Percentiles rank a stretch among this genome's conserved stretches.
Evolutionary conservation across 2,888 invertebrate species (phyloP).

Genomic region (Polymixis flavicincta): DNA sequence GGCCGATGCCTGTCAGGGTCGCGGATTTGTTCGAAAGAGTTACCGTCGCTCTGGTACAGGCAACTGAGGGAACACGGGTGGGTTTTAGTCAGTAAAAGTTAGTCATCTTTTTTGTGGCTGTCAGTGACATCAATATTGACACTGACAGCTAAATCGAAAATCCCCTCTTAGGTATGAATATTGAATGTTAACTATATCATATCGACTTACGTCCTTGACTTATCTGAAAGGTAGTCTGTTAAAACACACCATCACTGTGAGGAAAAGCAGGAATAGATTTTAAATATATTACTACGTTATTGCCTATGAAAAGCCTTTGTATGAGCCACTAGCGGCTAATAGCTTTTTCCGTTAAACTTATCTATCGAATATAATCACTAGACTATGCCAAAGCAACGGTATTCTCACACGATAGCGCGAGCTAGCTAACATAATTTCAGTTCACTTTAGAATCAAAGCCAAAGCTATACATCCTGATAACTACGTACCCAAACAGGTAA

Average conservation of each 20-base stretch:
- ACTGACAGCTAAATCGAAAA: no score
- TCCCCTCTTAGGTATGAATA: not conserved
- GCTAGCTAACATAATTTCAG: constrained; percentile 34
- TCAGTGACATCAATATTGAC: no score
- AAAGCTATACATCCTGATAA: constrained; percentile 27
- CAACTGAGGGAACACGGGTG: no score
- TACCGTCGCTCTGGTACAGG: no score
- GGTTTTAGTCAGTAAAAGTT: no score
- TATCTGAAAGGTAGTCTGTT: not conserved
- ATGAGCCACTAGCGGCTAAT: constrained; percentile 39
- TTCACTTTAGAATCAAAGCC: constrained; percentile 46
- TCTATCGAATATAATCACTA: constrained; percentile 49
- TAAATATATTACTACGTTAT: constrained; percentile 29
- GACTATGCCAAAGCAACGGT: constrained; percentile 34
- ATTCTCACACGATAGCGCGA: constrained; percentile 53
- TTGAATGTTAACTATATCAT: not conserved
- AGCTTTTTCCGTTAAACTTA: constrained; percentile 50
- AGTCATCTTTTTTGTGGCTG: no score
- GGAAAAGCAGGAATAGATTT: constrained; percentile 18
- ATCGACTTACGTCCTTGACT: not conserved
- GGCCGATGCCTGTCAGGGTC: no score
- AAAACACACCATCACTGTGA: not conserved
- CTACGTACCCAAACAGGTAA: constrained; percentile 35
- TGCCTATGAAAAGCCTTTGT: constrained; percentile 35
- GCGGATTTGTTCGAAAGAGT: no score